phyloP scores from a whole-genome alignment of 2,888 invertebrate species.

The Diachrysia chrysitis region DNA sequence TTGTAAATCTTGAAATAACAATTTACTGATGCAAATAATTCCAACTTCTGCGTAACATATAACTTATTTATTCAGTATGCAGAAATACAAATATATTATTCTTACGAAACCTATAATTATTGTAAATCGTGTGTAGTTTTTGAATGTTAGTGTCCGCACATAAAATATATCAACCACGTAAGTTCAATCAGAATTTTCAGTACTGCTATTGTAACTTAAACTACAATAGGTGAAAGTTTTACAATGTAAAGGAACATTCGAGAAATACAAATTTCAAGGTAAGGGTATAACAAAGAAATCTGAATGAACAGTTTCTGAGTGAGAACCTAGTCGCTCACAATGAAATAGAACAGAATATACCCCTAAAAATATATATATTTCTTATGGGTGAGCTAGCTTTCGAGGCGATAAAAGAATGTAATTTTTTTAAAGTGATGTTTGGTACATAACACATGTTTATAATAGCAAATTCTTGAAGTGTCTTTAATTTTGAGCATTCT shows the following conservation, averaged over 20 bases:
- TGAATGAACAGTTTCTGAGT: slow-evolving; percentile 35
- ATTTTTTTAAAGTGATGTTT: no score
- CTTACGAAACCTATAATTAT: background rate
- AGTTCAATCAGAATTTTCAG: background rate
- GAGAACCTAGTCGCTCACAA: slow-evolving; percentile 32
- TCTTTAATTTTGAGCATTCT: background rate
- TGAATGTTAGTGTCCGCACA: slow-evolving; percentile 12
- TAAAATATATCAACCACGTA: slow-evolving; percentile 2
- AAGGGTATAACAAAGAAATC: slow-evolving; percentile 32
- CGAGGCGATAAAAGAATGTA: slow-evolving; percentile 15
- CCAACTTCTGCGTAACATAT: background rate
- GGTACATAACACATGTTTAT: no score
- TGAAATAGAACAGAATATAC: slow-evolving; percentile 26
- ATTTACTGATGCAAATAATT: slow-evolving; percentile 33
- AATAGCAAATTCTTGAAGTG: background rate
- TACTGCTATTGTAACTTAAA: slow-evolving; percentile 44
- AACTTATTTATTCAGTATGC: background rate
- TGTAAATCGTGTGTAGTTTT: background rate
- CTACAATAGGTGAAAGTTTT: slow-evolving; percentile 43
- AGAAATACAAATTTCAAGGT: slow-evolving; percentile 26
- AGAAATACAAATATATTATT: background rate
- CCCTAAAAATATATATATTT: slow-evolving; percentile 9
- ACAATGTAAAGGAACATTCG: slow-evolving; percentile 44
- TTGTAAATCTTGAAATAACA: slow-evolving; percentile 38
- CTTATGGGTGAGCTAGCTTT: slow-evolving; percentile 14